Conservation (phyloP, 2,797 vertebrate species). For the Enteromius thamalakanensis region DNA sequence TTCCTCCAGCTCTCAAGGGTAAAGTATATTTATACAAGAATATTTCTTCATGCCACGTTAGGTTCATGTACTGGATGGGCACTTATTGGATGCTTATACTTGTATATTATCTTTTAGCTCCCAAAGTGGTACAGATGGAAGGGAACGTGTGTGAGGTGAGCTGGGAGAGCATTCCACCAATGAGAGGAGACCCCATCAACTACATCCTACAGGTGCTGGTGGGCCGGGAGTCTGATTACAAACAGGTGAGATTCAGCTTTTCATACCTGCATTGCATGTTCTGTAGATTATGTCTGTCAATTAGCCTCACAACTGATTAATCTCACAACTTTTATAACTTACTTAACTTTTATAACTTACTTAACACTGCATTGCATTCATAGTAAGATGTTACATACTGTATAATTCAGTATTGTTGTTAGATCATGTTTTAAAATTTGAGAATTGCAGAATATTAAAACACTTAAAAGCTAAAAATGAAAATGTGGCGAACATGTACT, state of each 20-base stretch:
- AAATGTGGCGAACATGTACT: too few relatives aligned
- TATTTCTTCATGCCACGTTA: background rate
- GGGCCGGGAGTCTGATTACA: slow-evolving; percentile 94
- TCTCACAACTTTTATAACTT: background rate
- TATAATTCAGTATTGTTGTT: background rate
- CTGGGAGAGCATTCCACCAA: slow-evolving; percentile 91
- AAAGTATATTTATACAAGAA: slow-evolving; percentile 42
- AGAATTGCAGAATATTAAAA: too few relatives aligned
- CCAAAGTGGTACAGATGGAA: slow-evolving; percentile 91
- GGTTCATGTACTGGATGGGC: background rate
- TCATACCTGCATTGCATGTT: background rate
- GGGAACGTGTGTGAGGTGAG: slow-evolving; percentile 91
- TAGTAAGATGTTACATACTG: background rate
- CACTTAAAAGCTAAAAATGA: too few relatives aligned
- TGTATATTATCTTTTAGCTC: slow-evolving; percentile 75
- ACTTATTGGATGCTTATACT: background rate
- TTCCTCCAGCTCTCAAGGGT: slow-evolving; percentile 96
- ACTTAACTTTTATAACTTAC: background rate
- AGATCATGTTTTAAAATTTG: background rate
- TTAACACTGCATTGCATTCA: background rate
- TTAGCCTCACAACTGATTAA: background rate
- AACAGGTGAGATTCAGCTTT: slow-evolving; percentile 81
- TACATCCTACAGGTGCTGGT: slow-evolving; percentile 93
- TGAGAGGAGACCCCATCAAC: slow-evolving; percentile 93
- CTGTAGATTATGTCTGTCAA: background rate